A percentile compares a stretch with the other conserved stretches of the same genome.
phyloP scores from a whole-genome alignment of 2,113 vertebrate genomes.

The Atrichornis clamosus region DNA sequence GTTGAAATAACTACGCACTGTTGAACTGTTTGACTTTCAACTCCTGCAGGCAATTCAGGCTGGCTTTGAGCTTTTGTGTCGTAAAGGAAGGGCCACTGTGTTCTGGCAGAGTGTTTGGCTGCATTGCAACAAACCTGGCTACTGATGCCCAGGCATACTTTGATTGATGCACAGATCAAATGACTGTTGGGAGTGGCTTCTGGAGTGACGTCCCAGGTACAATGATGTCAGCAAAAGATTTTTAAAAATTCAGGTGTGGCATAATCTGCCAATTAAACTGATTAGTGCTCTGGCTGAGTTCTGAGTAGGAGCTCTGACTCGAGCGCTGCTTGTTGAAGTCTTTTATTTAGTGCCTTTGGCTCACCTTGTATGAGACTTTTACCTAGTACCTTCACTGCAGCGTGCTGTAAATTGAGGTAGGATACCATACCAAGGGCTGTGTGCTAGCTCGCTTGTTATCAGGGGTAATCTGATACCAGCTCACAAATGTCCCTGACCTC shows the following conservation, averaged over 20 bases:
- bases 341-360: neutral
- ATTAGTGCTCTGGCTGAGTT: constrained; percentile 32
- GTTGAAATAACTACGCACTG: neutral
- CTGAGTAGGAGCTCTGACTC: constrained; percentile 7
- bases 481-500: neutral
- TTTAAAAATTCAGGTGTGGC: constrained; percentile 66
- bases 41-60: neutral
- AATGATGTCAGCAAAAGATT: constrained; percentile 56
- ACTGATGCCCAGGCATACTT: constrained; percentile 7
- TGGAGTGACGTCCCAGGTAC: constrained; percentile 12
- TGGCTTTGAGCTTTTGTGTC: neutral
- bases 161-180: constrained; percentile 39
- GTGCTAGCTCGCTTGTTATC: neutral
- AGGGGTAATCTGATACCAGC: neutral
- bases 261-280: constrained; percentile 57
- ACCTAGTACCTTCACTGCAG: neutral
- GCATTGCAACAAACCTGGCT: neutral
- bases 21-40: neutral
- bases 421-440: neutral
- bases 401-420: neutral
- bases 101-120: neutral
- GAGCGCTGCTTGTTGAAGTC: neutral
- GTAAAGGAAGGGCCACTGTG: neutral
- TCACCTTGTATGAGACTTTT: neutral
- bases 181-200: constrained; percentile 55